Conservation (phyloP, 1,140 invertebrate genomes). For the Eriosoma lanigerum region DNA sequence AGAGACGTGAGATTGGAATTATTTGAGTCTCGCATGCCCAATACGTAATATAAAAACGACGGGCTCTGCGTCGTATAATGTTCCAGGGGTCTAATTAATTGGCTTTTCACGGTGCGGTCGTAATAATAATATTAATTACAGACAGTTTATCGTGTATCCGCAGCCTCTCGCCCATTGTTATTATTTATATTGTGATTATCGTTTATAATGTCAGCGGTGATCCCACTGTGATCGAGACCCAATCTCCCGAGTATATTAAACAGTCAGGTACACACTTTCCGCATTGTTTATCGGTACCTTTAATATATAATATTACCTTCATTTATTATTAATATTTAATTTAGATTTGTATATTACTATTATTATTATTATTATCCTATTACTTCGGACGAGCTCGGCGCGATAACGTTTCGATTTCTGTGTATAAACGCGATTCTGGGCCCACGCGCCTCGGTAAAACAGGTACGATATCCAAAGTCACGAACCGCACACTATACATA, state of each 20-base stretch:
- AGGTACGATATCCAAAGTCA: not conserved
- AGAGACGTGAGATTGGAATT: constrained; percentile 29
- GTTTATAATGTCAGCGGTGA: constrained; percentile 35
- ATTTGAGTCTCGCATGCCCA: not conserved
- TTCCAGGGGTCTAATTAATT: constrained; percentile 46
- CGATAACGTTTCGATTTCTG: constrained; percentile 3
- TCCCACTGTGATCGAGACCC: constrained; percentile 37
- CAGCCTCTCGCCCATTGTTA: constrained; percentile 28
- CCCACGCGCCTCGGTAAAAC: not conserved
- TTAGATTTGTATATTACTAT: too few relatives aligned
- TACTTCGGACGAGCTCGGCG: not conserved
- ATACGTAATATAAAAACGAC: not conserved
- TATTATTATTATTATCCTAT: not conserved
- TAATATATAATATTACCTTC: too few relatives aligned
- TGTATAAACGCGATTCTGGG: not conserved
- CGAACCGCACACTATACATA: not conserved
- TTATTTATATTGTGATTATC: constrained; percentile 48
- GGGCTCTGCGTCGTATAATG: not conserved
- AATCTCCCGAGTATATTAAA: not conserved
- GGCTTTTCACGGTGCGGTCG: constrained; percentile 37
- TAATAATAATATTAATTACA: constrained; percentile 46
- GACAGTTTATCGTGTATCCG: constrained; percentile 44
- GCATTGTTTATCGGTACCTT: constrained; percentile 18
- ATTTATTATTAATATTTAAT: constrained; percentile 32
- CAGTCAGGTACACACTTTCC: not conserved